Conservation (phyloP, 2,113 vertebrate species). For the Cricetomys ansorgei region DNA sequence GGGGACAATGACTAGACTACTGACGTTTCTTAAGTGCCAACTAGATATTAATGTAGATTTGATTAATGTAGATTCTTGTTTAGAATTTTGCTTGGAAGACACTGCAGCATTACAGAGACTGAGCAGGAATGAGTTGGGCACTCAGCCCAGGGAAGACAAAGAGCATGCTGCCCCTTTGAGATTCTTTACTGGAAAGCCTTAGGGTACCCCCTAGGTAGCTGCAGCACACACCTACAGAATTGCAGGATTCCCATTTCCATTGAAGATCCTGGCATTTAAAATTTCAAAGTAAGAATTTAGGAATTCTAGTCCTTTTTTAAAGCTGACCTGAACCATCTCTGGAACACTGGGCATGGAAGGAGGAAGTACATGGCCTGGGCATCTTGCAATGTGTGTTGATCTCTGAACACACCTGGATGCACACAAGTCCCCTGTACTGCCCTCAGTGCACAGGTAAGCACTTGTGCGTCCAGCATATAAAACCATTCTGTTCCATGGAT, state of each 20-base stretch:
- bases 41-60: constrained; percentile 83
- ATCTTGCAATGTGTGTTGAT: constrained; percentile 92
- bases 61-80: constrained; percentile 95
- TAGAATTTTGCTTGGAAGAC: constrained; percentile 96
- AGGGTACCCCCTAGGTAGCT: constrained; percentile 95
- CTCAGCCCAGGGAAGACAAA: neutral
- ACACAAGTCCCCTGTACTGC: constrained; percentile 92
- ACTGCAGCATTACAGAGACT: constrained; percentile 93
- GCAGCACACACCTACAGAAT: constrained; percentile 93
- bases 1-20: neutral
- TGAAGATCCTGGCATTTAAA: constrained; percentile 93
- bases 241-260: constrained; percentile 93
- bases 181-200: constrained; percentile 93
- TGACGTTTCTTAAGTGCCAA: neutral
- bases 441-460: constrained; percentile 95
- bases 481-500: constrained; percentile 84
- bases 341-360: constrained; percentile 88
- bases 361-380: constrained; percentile 90
- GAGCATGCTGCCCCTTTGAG: constrained; percentile 80
- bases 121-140: constrained; percentile 94
- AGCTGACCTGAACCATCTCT: constrained; percentile 92
- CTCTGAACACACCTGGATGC: constrained; percentile 94
- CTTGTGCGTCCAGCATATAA: constrained; percentile 92
- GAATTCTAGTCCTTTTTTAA: constrained; percentile 82
- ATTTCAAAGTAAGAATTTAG: constrained; percentile 91